A percentile compares a stretch with the other conserved stretches of the same genome.
Evolutionary conservation across 1,140 invertebrate genomes (phyloP).

Genomic region (Glossosoma conforme): DNA sequence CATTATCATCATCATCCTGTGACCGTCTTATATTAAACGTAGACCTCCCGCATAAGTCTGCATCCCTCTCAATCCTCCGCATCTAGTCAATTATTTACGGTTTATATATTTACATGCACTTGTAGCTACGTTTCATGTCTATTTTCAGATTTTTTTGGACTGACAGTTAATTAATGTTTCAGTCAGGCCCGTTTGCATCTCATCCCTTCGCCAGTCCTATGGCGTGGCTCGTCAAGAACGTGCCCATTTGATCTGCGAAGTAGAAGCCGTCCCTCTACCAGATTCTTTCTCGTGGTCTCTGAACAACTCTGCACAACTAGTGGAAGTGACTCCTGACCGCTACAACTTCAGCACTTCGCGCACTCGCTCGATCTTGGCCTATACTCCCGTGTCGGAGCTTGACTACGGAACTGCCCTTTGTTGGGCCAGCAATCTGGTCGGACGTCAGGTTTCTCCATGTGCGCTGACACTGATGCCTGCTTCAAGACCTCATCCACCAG

Average conservation of each 20-base stretch:
- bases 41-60: too few species aligned
- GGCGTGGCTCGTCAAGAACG: slow-evolving; percentile 80
- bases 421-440: slow-evolving; percentile 61
- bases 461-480: slow-evolving; percentile 66
- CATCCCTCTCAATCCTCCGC: too few species aligned
- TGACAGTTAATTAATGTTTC: slow-evolving; percentile 19
- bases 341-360: slow-evolving; percentile 57
- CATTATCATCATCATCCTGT: too few species aligned
- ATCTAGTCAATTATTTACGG: too few species aligned
- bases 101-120: too few species aligned
- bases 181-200: slow-evolving; percentile 82
- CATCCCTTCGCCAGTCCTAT: slow-evolving; percentile 73
- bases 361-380: slow-evolving; percentile 67
- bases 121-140: too few species aligned
- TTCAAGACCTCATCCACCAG: slow-evolving; percentile 69
- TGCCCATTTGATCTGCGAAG: slow-evolving; percentile 74
- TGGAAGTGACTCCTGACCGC: slow-evolving; percentile 48
- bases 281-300: slow-evolving; percentile 84
- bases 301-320: slow-evolving; percentile 78
- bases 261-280: slow-evolving; percentile 79
- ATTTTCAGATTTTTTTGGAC: neutral
- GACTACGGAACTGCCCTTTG: slow-evolving; percentile 69
- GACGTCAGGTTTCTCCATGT: slow-evolving; percentile 62
- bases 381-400: slow-evolving; percentile 70
- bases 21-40: too few species aligned